Evolutionary conservation across 2,113 vertebrate species (phyloP).

Genomic region (Mellivora capensis): DNA sequence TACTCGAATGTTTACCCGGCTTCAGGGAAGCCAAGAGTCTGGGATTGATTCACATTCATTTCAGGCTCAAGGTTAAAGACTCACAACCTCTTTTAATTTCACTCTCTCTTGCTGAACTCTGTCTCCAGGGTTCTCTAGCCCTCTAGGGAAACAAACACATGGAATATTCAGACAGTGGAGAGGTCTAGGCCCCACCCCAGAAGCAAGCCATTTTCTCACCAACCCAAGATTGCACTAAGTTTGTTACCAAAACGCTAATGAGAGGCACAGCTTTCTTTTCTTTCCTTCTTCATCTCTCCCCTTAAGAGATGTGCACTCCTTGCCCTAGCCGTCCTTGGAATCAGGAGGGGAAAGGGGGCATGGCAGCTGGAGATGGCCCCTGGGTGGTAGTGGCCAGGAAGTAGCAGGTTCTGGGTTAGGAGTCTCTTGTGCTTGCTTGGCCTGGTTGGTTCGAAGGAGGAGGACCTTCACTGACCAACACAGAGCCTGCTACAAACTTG

Average conservation of each 20-base stretch:
- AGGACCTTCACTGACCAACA: background rate
- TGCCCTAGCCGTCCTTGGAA: conserved; percentile 27
- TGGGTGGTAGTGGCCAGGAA: background rate
- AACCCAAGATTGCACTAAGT: conserved; percentile 80
- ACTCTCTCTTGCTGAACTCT: conserved; percentile 98
- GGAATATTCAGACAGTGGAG: conserved; percentile 94
- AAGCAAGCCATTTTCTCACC: conserved; percentile 82
- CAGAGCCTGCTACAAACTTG: background rate
- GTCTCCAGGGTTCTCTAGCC: conserved; percentile 99
- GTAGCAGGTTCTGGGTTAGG: background rate
- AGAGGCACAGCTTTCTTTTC: conserved; percentile 69
- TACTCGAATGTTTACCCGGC: conserved; percentile 98
- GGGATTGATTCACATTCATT: conserved; percentile 92
- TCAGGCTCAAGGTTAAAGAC: conserved; percentile 94
- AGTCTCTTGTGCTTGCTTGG: background rate
- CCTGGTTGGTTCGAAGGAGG: background rate
- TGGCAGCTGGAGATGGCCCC: background rate
- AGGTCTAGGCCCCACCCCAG: conserved; percentile 81
- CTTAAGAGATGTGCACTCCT: conserved; percentile 79
- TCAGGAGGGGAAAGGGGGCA: conserved; percentile 5
- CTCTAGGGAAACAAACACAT: conserved; percentile 99
- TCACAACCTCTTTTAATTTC: conserved; percentile 99
- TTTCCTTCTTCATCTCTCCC: background rate
- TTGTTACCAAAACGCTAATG: conserved; percentile 78
- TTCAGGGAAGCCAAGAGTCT: conserved; percentile 88